Base-by-base conservation (phyloP, 2,797 vertebrate species). In the Premnoplex brunnescens region DNA sequence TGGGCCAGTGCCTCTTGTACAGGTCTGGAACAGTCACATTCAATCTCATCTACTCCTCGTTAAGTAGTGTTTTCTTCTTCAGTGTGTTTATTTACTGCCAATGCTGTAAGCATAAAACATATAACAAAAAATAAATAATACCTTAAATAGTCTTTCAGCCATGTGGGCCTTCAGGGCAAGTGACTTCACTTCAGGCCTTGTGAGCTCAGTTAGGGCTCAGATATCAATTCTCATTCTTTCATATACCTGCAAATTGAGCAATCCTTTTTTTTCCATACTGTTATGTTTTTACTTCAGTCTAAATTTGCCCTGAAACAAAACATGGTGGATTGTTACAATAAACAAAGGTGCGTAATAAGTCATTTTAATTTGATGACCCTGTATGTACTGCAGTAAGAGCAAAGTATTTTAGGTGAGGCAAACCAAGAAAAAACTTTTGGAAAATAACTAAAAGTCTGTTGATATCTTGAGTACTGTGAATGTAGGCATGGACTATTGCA, bases 21-120 rank as follows among this genome's bases (percentile, higher is more conserved):
- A 88, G 95, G 96, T 93, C 96, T 97, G 69, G 91, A 97, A 92
- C 94, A 95, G 78, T 96, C 97, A 97, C 93, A 96, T 97, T 98
- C 96, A 97, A 97, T 98, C 97, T 97, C 97, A 97, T 98, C 97
- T 96, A 89, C 82, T 97, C 91, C 97, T 98, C 41, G 79, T 97
- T 98, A 98, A 96, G 89, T 83, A 87, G 63, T 90, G 93, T 95
- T 98, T 97, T 97, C 96, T 97, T 97, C 94, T 97, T 91, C 76
- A 93, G 78, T 55, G 15, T 97, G 96, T 97, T 98, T 98, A 97
- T 98, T 98, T 98, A 97, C 96, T 97, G 96, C 92, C 93, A 86
- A 79, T 87, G 91, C 77, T 97, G 92, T 95, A 97, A 94, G 88
- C 93, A 97, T 97, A 97, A 98, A 97, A 89, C 89, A 96, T 91